Conservation (phyloP, 2,113 vertebrate species). For the Cephalophus harveyi region DNA sequence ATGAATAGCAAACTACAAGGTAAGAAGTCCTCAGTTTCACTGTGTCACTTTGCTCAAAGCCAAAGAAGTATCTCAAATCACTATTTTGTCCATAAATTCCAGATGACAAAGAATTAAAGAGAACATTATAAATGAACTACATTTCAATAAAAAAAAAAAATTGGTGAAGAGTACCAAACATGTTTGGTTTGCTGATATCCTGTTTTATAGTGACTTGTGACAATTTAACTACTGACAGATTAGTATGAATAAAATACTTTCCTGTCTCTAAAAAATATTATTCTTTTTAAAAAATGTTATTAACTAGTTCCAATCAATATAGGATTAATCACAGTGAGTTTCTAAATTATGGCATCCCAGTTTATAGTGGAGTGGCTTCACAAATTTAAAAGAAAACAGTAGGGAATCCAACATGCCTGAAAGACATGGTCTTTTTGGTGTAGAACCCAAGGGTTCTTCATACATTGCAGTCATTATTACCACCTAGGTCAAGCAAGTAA, state of each 20-base stretch:
- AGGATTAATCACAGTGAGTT: background rate
- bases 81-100: background rate
- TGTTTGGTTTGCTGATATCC: background rate
- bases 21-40: background rate
- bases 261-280: slow-evolving; percentile 17
- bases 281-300: background rate
- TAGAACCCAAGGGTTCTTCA: background rate
- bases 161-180: background rate
- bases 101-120: background rate
- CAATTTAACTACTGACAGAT: background rate
- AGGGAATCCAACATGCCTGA: background rate
- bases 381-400: background rate
- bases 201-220: background rate
- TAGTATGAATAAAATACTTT: background rate
- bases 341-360: background rate
- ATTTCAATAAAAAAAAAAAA: background rate
- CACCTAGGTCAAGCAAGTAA: background rate
- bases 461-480: background rate
- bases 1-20: background rate
- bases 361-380: background rate
- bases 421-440: background rate
- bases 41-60: background rate
- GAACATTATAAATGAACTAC: background rate
- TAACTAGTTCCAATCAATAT: background rate
- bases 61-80: background rate